Conservation (phyloP, 2,113 vertebrate species). For the Pycnonotus jocosus region DNA sequence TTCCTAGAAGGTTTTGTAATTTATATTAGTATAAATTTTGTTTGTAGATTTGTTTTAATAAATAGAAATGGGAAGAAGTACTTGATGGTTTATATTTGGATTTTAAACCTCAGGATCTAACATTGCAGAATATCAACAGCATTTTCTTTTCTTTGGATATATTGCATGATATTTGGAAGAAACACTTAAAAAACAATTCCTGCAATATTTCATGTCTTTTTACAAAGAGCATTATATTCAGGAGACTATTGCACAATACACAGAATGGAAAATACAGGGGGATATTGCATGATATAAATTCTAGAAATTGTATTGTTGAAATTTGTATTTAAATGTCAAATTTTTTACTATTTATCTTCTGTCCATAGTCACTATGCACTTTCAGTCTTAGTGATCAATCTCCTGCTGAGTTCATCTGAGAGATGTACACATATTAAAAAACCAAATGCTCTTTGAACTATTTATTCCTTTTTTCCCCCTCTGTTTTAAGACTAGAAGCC, state of each 20-base stretch:
- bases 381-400: not conserved
- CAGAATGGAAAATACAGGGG: not conserved
- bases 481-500: not conserved
- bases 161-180: not conserved
- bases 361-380: not conserved
- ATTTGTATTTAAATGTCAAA: not conserved
- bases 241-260: not conserved
- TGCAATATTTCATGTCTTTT: not conserved
- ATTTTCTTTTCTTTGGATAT: not conserved
- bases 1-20: not conserved
- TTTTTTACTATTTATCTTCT: not conserved
- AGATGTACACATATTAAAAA: not conserved
- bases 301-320: not conserved
- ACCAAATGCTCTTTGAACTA: not conserved
- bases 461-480: not conserved
- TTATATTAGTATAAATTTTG: not conserved
- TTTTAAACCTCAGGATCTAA: not conserved
- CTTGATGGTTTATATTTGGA: not conserved
- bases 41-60: not conserved
- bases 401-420: not conserved
- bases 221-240: not conserved
- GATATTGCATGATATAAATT: not conserved
- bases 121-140: not conserved
- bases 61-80: not conserved
- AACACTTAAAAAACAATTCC: not conserved